A percentile compares a stretch with the other conserved stretches of the same genome.
Conservation (phyloP, 30 jellyfish, hydroid and myxozoan genomes). For the Hydractinia echinata region DNA sequence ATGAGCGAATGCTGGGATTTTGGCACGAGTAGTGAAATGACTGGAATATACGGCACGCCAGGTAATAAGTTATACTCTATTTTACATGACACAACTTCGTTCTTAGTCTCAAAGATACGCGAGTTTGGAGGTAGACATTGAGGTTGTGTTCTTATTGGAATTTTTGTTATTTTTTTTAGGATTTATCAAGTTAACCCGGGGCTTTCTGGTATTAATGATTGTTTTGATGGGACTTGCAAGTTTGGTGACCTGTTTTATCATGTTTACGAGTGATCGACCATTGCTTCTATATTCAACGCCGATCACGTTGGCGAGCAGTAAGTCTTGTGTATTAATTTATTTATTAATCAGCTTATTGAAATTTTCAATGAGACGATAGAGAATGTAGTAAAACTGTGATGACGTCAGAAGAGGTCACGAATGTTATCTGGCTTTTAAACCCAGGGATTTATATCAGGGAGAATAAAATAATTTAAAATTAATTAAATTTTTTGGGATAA, state of each 20-base stretch:
- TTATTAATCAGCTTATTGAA: not conserved
- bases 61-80: not conserved
- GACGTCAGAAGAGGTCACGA: too few relatives aligned
- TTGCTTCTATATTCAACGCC: not conserved
- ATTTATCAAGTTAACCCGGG: conserved; percentile 21
- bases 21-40: not conserved
- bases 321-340: not conserved
- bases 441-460: too few relatives aligned
- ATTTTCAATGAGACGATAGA: not conserved
- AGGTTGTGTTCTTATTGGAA: too few relatives aligned
- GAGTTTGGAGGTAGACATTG: too few relatives aligned
- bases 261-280: conserved; percentile 2
- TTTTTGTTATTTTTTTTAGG: not conserved
- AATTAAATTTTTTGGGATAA: too few relatives aligned
- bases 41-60: conserved; percentile 7
- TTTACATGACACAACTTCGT: not conserved
- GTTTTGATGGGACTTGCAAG: conserved; percentile 19
- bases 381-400: too few relatives aligned
- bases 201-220: not conserved
- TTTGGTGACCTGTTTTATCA: not conserved
- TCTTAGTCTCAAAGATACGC: too few relatives aligned
- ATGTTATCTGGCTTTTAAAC: too few relatives aligned
- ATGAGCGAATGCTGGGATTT: not conserved
- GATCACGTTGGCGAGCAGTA: conserved; percentile 1
- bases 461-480: too few relatives aligned